Conservation (phyloP, 2,888 invertebrate species). For the Nycteola revayana region DNA sequence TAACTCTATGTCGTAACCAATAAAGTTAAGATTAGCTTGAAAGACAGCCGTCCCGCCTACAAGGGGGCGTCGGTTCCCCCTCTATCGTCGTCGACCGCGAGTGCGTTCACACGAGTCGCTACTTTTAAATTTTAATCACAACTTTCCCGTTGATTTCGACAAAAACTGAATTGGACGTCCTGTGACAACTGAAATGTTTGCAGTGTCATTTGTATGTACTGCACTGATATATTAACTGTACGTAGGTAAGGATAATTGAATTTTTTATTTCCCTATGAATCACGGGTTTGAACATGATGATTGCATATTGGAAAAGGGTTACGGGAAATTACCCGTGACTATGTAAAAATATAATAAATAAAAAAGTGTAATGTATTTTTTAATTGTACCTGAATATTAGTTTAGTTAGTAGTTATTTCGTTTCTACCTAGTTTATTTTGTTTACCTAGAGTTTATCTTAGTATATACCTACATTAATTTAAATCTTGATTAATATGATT, state of each 20-base stretch:
- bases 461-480: too few relatives aligned
- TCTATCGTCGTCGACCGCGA: conserved; percentile 57
- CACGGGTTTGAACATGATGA: conserved; percentile 6
- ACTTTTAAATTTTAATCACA: conserved; percentile 79
- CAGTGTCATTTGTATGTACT: conserved; percentile 30
- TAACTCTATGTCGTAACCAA: conserved; percentile 7
- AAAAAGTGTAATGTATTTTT: too few relatives aligned
- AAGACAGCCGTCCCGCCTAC: conserved; percentile 62
- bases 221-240: conserved; percentile 25
- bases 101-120: conserved; percentile 70
- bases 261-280: conserved; percentile 31
- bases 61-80: conserved; percentile 75
- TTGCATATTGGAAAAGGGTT: too few relatives aligned
- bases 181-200: conserved; percentile 52
- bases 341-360: too few relatives aligned
- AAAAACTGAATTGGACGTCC: conserved; percentile 60
- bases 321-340: too few relatives aligned
- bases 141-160: conserved; percentile 66
- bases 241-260: conserved; percentile 25
- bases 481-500: too few relatives aligned
- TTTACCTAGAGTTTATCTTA: too few relatives aligned
- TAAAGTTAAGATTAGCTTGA: conserved; percentile 41
- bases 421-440: too few relatives aligned
- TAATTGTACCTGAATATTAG: too few relatives aligned
- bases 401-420: too few relatives aligned